Conservation (phyloP, 2,113 vertebrate species). For the Nycticryphes semicollaris region DNA sequence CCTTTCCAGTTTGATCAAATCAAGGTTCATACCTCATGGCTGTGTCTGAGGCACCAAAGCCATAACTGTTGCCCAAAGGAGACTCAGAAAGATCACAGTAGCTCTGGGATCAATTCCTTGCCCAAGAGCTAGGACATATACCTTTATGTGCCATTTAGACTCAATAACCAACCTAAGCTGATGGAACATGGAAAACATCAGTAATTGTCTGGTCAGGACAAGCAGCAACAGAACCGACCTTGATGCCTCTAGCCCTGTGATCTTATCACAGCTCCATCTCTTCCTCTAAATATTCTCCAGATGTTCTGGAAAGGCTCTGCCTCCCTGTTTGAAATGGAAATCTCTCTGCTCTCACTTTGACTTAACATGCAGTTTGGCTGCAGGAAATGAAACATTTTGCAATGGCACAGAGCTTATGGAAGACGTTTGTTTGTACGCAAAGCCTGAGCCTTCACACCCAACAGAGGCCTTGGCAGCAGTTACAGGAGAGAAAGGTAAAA, state of each 20-base stretch:
- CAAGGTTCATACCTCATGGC: not conserved
- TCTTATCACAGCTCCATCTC: not conserved
- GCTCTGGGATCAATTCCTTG: not conserved
- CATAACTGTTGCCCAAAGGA: not conserved
- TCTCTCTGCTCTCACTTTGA: not conserved
- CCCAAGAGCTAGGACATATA: not conserved
- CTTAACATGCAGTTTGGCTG: not conserved
- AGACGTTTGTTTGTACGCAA: not conserved
- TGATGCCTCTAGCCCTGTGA: not conserved
- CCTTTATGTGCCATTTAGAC: not conserved
- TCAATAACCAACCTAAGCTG: not conserved
- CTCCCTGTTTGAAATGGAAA: not conserved
- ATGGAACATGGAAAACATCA: not conserved
- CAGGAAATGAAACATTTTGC: not conserved
- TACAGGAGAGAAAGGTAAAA: not conserved
- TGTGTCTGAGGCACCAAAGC: not conserved
- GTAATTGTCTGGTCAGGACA: not conserved
- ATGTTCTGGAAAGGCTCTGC: not conserved
- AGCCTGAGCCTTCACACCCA: not conserved
- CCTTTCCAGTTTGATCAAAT: not conserved
- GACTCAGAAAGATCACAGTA: not conserved
- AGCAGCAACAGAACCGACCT: not conserved
- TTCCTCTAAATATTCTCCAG: not conserved
- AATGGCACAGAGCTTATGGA: not conserved
- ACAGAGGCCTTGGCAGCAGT: not conserved